Base-by-base conservation (phyloP, 2,113 vertebrate species). In the Syngnathus typhle region DNA sequence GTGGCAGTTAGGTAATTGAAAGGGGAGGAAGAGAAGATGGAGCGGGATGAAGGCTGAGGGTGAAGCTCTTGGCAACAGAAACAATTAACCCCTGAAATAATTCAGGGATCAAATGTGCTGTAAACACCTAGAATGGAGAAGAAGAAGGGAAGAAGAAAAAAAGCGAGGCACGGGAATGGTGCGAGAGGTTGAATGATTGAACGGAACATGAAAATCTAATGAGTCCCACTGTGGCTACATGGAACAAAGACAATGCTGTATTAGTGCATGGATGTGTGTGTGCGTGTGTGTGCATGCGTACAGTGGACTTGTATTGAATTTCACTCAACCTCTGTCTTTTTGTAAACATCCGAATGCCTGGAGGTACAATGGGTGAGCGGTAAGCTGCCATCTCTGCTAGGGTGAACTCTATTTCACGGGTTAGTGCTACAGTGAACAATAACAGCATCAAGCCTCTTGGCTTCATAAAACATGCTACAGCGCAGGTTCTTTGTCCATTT, bases 351-450 rank as follows among this genome's bases (percentile, higher is more conserved):
- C 73, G 70, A 79, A 73, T 71, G 70, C 32, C 76, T 77, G 60
- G 32, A 70, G 74, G 76, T 73, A 60, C 56, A 46, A 73, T 62
- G 61, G 75, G 78, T 70, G 63, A 72, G 81, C 47, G 47, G 52
- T 65, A 65, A 65, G 73, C 75, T 71, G 73, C 73, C 74, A 82
- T 87, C 72, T 75, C 80, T 78, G 60, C 1, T n/a, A 82, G 54
- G 67, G 76, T 79, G 77, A 89, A 85, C 84, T 88, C 88, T 82
- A 81, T 87, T 91, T 88, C 86, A 83, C 69, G 80, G 81, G 86
- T 86, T 86, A 88, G 79, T 69, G 81, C 71, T 56, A 65, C 74
- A 78, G 67, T 73, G 70, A 78, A 66, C 62, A 64, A 71, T 13
- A 49, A 68, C 67, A 47, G 73, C 67, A 71, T 65, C 69, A 60